Percentiles rank a stretch among this genome's conserved stretches.
phyloP scores from a whole-genome alignment of 2,888 invertebrate species.

The Drosophila falleni region DNA sequence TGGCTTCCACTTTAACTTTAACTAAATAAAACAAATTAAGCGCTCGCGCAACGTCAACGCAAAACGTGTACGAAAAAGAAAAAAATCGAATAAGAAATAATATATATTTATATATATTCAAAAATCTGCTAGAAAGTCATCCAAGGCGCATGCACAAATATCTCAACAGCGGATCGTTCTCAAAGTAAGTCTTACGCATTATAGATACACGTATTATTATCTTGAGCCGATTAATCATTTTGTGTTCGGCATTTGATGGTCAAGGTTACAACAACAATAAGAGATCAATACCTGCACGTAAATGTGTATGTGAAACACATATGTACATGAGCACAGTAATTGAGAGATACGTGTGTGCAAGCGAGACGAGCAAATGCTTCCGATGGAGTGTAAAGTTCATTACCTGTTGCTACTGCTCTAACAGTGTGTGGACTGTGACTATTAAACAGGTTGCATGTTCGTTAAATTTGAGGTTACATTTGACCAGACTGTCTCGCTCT shows the following conservation, averaged over 20 bases:
- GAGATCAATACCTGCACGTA: constrained; percentile 41
- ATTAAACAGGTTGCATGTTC: constrained; percentile 50
- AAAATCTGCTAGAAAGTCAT: constrained; percentile 11
- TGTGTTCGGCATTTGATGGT: constrained; percentile 62
- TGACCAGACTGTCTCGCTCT: constrained; percentile 26
- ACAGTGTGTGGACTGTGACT: constrained; percentile 1
- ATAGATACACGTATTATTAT: constrained; percentile 39
- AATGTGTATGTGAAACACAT: background rate
- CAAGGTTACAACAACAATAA: constrained; percentile 66
- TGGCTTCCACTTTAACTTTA: constrained; percentile 53
- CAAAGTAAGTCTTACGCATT: constrained; percentile 46
- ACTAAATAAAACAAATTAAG: constrained; percentile 70
- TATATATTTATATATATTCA: constrained; percentile 3
- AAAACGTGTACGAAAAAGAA: constrained; percentile 43
- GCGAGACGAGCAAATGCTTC: constrained; percentile 37
- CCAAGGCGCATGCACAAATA: constrained; percentile 40
- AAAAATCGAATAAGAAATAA: constrained; percentile 29
- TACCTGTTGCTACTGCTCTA: constrained; percentile 62
- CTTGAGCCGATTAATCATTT: constrained; percentile 32
- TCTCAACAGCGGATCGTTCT: constrained; percentile 11
- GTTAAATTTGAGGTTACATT: constrained; percentile 55
- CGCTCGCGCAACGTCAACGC: constrained; percentile 45
- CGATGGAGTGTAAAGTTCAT: constrained; percentile 66
- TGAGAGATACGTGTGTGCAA: constrained; percentile 34
- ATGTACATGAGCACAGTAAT: constrained; percentile 1